phyloP scores from a whole-genome alignment of 2,113 vertebrate genomes.

The Phrynosoma blainvillii region DNA sequence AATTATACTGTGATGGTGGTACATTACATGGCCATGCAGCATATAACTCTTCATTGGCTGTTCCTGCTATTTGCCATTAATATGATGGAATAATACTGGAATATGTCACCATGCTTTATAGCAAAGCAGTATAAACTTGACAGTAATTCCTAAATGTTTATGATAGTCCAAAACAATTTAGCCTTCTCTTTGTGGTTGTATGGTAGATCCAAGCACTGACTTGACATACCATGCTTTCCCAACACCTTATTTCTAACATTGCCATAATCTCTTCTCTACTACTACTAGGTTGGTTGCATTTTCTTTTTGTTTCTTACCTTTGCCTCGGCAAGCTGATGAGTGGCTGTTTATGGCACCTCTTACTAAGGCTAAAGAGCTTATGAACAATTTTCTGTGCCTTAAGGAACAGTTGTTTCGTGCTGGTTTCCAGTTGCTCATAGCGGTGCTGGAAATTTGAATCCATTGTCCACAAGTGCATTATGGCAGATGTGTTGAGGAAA shows the following conservation, averaged over 20 bases:
- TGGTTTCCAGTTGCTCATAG: conserved; percentile 91
- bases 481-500: conserved; percentile 91
- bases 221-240: neutral
- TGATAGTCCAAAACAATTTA: neutral
- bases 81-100: rapidly evolving
- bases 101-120: rapidly evolving
- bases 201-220: neutral
- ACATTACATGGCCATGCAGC: neutral
- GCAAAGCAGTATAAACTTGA: neutral
- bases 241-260: neutral
- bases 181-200: too few species aligned
- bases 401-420: conserved; percentile 86
- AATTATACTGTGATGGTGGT: neutral
- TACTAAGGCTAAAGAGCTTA: conserved; percentile 96
- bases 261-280: neutral
- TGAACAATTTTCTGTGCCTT: conserved; percentile 92
- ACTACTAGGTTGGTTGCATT: rapidly evolving
- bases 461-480: conserved; percentile 94
- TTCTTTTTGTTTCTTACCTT: conserved; percentile 77
- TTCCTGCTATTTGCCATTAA: neutral
- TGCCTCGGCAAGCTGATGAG: conserved; percentile 88
- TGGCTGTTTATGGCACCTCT: conserved; percentile 93
- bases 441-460: conserved; percentile 92
- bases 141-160: neutral
- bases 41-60: neutral